phyloP scores from a whole-genome alignment of 1,140 invertebrate genomes.

The Nomia melanderi region DNA sequence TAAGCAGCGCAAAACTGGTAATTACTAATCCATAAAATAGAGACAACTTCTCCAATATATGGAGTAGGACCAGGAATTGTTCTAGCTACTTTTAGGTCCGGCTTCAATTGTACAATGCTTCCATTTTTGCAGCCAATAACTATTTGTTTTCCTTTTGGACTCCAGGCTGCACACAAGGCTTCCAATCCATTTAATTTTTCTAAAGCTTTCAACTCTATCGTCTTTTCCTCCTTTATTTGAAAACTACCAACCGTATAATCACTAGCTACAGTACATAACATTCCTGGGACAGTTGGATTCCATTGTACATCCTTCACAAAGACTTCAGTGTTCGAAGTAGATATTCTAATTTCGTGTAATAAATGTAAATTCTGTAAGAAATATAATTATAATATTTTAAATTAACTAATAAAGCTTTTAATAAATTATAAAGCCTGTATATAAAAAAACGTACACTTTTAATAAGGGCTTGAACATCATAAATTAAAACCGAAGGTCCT shows the following conservation, averaged over 20 bases:
- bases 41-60: constrained; percentile 78
- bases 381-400: constrained; percentile 24
- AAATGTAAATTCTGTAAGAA: constrained; percentile 67
- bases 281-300: constrained; percentile 76
- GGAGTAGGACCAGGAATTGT: constrained; percentile 79
- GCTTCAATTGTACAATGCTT: constrained; percentile 85
- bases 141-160: constrained; percentile 90
- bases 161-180: constrained; percentile 84
- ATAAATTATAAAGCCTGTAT: neutral
- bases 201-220: constrained; percentile 60
- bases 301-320: constrained; percentile 73
- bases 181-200: constrained; percentile 68
- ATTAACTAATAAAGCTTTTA: neutral
- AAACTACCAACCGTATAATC: constrained; percentile 75
- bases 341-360: constrained; percentile 71
- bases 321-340: constrained; percentile 49
- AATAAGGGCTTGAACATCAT: constrained; percentile 67
- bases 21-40: constrained; percentile 84
- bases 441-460: constrained; percentile 64
- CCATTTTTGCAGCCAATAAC: constrained; percentile 85
- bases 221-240: constrained; percentile 67
- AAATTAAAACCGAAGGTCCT: constrained; percentile 69
- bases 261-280: constrained; percentile 74
- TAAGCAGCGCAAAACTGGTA: constrained; percentile 84
- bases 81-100: constrained; percentile 84